Percentiles rank a stretch among this genome's conserved stretches.
Evolutionary conservation across 2,888 invertebrate genomes (phyloP).

Genomic region (Macrosiphum euphorbiae): DNA sequence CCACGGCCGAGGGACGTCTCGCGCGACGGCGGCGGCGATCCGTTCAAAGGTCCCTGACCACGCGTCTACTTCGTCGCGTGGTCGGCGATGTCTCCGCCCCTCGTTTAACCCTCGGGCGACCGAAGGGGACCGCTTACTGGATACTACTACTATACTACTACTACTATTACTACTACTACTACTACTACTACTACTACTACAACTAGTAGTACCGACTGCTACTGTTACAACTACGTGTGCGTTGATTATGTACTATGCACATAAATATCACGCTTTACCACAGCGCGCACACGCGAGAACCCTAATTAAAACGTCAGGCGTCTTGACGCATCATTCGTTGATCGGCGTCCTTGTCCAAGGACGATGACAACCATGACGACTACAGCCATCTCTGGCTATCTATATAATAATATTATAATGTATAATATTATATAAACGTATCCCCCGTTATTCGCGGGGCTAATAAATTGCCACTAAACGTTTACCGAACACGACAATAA

Average conservation of each 20-base stretch:
- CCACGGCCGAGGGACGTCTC: constrained; percentile 24
- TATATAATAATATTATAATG: too few relatives aligned
- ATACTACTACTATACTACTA: constrained; percentile 23
- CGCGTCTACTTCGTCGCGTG: constrained; percentile 59
- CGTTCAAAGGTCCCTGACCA: constrained; percentile 63
- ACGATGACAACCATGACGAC: background rate
- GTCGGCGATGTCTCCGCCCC: constrained; percentile 60
- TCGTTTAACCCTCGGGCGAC: constrained; percentile 60
- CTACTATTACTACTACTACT: constrained; percentile 6
- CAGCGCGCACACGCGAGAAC: background rate
- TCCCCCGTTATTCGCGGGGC: background rate
- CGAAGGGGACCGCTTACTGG: constrained; percentile 40
- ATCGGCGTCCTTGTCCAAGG: constrained; percentile 48
- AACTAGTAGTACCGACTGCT: background rate
- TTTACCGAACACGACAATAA: background rate
- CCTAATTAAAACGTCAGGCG: constrained; percentile 29
- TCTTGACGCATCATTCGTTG: background rate
- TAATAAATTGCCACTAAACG: background rate
- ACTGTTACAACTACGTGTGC: background rate
- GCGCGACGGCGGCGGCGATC: constrained; percentile 45
- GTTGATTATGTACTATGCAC: too few relatives aligned
- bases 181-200: background rate
- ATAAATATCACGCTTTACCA: background rate
- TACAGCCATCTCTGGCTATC: background rate
- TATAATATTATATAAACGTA: background rate